Evolutionary conservation across 2,888 invertebrate species (phyloP).

Genomic region (Chloroclysta siterata): DNA sequence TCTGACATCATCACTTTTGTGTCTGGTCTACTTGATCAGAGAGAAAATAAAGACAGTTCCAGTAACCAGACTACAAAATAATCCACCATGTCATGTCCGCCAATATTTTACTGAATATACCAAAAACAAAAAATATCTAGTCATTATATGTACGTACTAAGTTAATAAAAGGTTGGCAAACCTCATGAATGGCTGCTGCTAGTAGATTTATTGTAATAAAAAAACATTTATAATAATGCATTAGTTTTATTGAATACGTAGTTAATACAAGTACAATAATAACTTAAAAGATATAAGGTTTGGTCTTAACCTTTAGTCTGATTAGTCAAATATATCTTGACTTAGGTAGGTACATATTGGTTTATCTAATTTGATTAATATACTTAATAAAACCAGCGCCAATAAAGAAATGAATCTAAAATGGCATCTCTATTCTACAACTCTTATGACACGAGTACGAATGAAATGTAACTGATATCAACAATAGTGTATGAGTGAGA

Average conservation of each 20-base stretch:
- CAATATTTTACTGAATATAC: too few relatives aligned
- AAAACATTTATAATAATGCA: conserved; percentile 2
- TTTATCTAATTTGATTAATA: neutral
- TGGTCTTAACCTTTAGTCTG: neutral
- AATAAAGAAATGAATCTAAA: too few relatives aligned
- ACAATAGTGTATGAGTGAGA: too few relatives aligned
- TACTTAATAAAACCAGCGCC: neutral
- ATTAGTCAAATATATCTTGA: neutral
- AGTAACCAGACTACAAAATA: too few relatives aligned
- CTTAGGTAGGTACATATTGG: neutral
- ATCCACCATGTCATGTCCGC: too few relatives aligned
- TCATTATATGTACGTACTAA: neutral
- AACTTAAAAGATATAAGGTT: neutral
- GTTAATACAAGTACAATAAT: neutral
- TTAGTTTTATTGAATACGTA: conserved; percentile 5
- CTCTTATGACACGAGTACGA: too few relatives aligned
- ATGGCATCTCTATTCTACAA: too few relatives aligned
- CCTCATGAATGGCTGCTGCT: neutral
- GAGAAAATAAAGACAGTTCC: too few relatives aligned
- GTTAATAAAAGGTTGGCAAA: neutral
- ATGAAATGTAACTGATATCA: too few relatives aligned
- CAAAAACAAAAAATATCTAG: too few relatives aligned
- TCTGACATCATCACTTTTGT: too few relatives aligned
- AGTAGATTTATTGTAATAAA: neutral
- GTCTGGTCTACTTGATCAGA: too few relatives aligned